These are phyloP conservation scores for Drosophila dives DNA, from an alignment of 2,888 invertebrate species.

Conservation along the genomic window DNA sequence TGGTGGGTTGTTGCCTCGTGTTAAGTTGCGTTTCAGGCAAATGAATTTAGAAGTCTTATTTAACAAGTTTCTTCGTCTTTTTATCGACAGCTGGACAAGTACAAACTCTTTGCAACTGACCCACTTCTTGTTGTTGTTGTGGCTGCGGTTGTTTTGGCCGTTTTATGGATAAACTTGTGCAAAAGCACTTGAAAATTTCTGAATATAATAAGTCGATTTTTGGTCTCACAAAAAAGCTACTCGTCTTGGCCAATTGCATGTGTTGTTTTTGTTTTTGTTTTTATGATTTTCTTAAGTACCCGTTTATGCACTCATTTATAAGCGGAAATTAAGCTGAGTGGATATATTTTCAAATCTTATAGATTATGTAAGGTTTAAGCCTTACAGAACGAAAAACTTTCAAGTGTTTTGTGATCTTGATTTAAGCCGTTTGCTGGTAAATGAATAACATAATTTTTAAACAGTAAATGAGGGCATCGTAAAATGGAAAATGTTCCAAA, in stretches of 20 bases:
- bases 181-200: slow-evolving; percentile 61
- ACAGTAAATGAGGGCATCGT: not conserved
- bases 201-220: slow-evolving; percentile 52
- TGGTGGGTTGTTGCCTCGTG: slow-evolving; percentile 56
- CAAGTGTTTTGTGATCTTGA: not conserved
- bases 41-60: slow-evolving; percentile 80
- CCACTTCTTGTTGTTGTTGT: slow-evolving; percentile 37
- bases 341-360: not conserved
- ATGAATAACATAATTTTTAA: not conserved
- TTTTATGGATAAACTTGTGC: slow-evolving; percentile 67
- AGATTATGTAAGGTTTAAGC: not conserved
- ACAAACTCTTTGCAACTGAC: slow-evolving; percentile 48
- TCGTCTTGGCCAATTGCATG: not conserved
- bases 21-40: slow-evolving; percentile 74
- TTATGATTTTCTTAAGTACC: slow-evolving; percentile 3
- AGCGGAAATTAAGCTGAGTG: not conserved
- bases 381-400: not conserved
- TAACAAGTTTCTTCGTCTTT: slow-evolving; percentile 66
- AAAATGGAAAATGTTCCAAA: too few species aligned
- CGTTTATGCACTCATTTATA: slow-evolving; percentile 12
- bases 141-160: slow-evolving; percentile 41
- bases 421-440: not conserved
- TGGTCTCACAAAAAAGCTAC: not conserved
- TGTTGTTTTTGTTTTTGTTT: slow-evolving; percentile 4
- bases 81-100: slow-evolving; percentile 68